These are phyloP conservation scores for Prionchulus punctatus DNA, from an alignment of 2,888 invertebrate species.

Conservation along the genomic window DNA sequence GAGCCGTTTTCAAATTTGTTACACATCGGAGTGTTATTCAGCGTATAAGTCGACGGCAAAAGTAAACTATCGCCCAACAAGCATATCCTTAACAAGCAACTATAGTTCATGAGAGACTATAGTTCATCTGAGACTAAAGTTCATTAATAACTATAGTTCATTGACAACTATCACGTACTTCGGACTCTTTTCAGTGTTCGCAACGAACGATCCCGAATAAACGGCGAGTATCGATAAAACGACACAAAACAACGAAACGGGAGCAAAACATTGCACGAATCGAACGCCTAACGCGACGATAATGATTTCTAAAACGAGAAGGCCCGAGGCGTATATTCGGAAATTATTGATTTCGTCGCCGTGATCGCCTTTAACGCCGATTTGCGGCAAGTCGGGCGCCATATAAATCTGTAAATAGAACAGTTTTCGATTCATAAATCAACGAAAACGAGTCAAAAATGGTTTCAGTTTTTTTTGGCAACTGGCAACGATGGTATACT, in stretches of 20 bases:
- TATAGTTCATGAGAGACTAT: not conserved
- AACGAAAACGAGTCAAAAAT: too few relatives aligned
- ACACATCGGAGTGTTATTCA: slow-evolving; percentile 12
- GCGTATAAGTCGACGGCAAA: slow-evolving; percentile 15
- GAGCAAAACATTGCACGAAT: slow-evolving; percentile 96
- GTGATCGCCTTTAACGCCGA: not conserved
- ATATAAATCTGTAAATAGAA: slow-evolving; percentile 59
- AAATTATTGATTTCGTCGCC: slow-evolving; percentile 79
- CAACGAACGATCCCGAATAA: slow-evolving; percentile 83
- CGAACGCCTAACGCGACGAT: slow-evolving; percentile 79
- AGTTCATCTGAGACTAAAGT: not conserved
- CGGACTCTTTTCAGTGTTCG: slow-evolving; percentile 66
- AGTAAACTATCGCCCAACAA: slow-evolving; percentile 72
- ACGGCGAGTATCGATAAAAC: slow-evolving; percentile 85
- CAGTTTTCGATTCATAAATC: not conserved
- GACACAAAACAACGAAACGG: slow-evolving; percentile 86
- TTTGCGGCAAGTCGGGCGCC: slow-evolving; percentile 59
- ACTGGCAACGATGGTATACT: too few relatives aligned
- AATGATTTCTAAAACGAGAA: slow-evolving; percentile 71
- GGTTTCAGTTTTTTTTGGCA: too few relatives aligned
- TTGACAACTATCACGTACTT: slow-evolving; percentile 44
- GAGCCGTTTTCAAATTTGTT: not conserved
- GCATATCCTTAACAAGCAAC: slow-evolving; percentile 59
- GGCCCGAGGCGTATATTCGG: slow-evolving; percentile 77
- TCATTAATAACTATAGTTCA: not conserved